Evolutionary conservation across 2,113 vertebrate species (phyloP).

Genomic region (Pseudopipra pipra): DNA sequence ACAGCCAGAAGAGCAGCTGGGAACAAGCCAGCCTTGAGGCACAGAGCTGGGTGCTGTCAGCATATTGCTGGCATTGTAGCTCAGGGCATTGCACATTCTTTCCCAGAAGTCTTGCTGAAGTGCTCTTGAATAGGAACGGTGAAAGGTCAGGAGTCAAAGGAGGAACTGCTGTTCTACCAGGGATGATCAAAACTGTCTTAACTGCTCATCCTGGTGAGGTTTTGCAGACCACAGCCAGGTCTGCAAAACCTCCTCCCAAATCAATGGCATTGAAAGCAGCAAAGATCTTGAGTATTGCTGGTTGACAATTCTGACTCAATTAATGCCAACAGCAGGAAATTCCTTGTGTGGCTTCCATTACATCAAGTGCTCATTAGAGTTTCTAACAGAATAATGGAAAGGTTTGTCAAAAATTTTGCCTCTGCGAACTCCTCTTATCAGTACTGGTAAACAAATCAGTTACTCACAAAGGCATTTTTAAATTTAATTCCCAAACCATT

Average conservation of each 20-base stretch:
- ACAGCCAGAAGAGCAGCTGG: slow-evolving; percentile 18
- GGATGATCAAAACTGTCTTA: neutral
- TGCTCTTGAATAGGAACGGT: slow-evolving; percentile 10
- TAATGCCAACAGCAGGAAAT: neutral
- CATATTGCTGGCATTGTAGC: neutral
- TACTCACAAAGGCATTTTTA: neutral
- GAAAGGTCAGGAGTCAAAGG: slow-evolving; percentile 11
- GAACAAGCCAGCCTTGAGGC: slow-evolving; percentile 32
- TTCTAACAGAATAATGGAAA: neutral
- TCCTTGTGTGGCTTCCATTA: neutral
- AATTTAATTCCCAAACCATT: neutral
- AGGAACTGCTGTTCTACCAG: neutral
- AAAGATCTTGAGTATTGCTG: neutral
- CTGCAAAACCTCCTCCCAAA: slow-evolving; percentile 7
- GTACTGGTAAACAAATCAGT: neutral
- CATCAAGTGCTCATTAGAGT: neutral
- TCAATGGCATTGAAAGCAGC: neutral
- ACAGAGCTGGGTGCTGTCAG: neutral
- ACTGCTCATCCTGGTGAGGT: neutral
- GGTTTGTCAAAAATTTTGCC: neutral
- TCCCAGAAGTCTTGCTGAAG: slow-evolving; percentile 30
- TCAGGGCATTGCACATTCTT: slow-evolving; percentile 1
- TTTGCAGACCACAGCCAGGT: neutral
- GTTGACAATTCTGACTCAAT: neutral
- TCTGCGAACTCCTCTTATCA: neutral